Base-by-base conservation (phyloP, 1,140 invertebrate genomes). In the Diplogasteroides magnus region DNA sequence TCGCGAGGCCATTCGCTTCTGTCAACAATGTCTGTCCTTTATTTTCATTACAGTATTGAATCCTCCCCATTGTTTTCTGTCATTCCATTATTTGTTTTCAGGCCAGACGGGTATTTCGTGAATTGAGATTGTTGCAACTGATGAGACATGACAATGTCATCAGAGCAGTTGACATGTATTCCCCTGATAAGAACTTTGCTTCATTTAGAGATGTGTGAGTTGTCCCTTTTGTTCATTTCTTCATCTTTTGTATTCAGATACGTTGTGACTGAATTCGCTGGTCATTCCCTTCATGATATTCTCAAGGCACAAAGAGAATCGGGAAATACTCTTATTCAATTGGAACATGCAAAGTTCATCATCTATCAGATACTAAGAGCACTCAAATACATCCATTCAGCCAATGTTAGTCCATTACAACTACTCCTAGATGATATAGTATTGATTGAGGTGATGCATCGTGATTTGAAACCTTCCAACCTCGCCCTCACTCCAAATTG, bases 371-470 rank as follows among this genome's bases (percentile, higher is more conserved):
- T 81, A 60, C 66, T 81, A 31, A 74, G 79, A 19, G 79, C 78
- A 58, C 67, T 81, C n/a, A 81, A 81, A 55, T 82, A 81, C 61
- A 67, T 82, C 58, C 79, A 81, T 72, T 81, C 80, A 14, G 79
- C 80, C 28, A 76, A 82, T 76, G 79, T 79, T 67, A 72, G 28
- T 60, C 2, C 56, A 3, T n/a, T 23, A 19, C 55, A 56, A 56
- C 15, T 19, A 19, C 31, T 31, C 2, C 13, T 13, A 23, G 59
- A 69, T 1, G 13, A 64, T 26, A 31, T 31, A 23, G 3, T 23
- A 59, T 70, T 65, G 71, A 68, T 76, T 73, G 26, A 81, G 77
- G 78, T 82, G 2, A 81, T 81, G 31, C 79, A 81, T 67, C 64
- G 79, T 25, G 79, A 81, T 69, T 63, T 81, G 58, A 81, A 81